These are phyloP conservation scores for Callinectes sapidus DNA, from an alignment of 2,888 invertebrate species.

Conservation along the genomic window DNA sequence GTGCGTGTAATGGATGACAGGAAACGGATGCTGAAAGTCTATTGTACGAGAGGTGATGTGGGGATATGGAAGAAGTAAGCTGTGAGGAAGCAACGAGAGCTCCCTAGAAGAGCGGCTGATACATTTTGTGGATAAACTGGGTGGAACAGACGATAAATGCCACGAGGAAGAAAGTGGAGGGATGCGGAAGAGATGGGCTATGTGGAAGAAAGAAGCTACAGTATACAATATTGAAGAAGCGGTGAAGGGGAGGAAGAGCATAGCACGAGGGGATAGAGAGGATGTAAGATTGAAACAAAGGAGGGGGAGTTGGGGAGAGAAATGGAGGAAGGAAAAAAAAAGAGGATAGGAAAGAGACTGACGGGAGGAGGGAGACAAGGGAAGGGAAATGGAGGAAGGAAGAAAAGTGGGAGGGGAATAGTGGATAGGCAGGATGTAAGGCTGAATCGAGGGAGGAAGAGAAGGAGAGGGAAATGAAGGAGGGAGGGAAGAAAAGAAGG, in stretches of 20 bases:
- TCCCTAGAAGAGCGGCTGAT: background rate
- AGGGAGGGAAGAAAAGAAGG: too few species aligned
- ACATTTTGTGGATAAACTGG: too few species aligned
- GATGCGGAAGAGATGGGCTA: background rate
- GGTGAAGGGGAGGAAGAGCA: background rate
- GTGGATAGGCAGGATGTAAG: too few species aligned
- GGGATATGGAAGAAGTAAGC: background rate
- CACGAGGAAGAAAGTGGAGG: background rate
- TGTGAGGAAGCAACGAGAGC: background rate
- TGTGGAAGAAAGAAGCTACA: background rate
- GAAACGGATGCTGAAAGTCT: background rate
- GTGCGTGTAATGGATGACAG: background rate
- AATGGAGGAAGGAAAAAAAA: background rate
- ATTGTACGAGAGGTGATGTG: too few species aligned
- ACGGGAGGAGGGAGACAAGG: background rate
- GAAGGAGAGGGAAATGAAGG: too few species aligned
- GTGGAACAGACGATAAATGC: background rate
- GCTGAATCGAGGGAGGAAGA: too few species aligned
- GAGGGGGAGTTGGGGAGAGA: background rate
- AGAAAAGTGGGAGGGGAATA: too few species aligned
- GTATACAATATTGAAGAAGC: background rate
- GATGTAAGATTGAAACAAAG: background rate
- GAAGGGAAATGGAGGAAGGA: background rate
- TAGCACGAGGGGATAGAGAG: background rate
- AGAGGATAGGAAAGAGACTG: background rate